A percentile compares a stretch with the other conserved stretches of the same genome.
Conservation (phyloP, 1,140 invertebrate genomes). For the Arctopsyche grandis region DNA sequence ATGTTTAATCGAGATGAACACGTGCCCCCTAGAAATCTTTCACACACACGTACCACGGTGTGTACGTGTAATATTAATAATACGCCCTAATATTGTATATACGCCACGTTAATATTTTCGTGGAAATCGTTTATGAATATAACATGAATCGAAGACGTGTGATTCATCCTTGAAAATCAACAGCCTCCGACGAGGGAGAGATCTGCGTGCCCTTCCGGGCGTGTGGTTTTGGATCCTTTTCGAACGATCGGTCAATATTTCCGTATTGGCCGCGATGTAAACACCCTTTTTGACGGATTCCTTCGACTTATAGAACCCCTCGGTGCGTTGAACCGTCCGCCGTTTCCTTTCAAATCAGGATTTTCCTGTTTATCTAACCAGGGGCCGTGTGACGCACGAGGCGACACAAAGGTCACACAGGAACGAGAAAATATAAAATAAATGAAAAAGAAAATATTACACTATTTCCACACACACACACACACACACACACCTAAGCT, state of each 20-base stretch:
- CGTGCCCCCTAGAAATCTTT: too few relatives aligned
- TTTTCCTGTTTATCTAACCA: conserved; percentile 23
- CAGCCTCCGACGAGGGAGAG: background rate
- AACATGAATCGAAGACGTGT: background rate
- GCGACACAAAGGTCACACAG: background rate
- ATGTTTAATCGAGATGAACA: too few relatives aligned
- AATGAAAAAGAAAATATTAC: background rate
- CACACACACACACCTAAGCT: too few relatives aligned
- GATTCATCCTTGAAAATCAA: conserved; percentile 3
- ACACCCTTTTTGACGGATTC: conserved; percentile 17
- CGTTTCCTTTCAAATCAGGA: conserved; percentile 30
- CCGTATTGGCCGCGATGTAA: background rate
- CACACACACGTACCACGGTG: too few relatives aligned
- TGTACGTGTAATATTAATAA: too few relatives aligned
- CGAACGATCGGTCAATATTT: conserved; percentile 11
- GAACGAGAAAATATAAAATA: background rate
- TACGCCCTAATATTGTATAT: too few relatives aligned
- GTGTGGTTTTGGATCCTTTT: background rate
- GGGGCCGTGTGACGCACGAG: background rate
- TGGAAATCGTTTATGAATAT: background rate
- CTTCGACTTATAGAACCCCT: background rate
- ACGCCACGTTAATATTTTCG: too few relatives aligned
- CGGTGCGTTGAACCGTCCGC: background rate
- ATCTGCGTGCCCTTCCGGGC: background rate
- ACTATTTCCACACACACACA: background rate